These are phyloP conservation scores for Ips nitidus DNA, from an alignment of 1,140 invertebrate genomes.

Conservation along the genomic window DNA sequence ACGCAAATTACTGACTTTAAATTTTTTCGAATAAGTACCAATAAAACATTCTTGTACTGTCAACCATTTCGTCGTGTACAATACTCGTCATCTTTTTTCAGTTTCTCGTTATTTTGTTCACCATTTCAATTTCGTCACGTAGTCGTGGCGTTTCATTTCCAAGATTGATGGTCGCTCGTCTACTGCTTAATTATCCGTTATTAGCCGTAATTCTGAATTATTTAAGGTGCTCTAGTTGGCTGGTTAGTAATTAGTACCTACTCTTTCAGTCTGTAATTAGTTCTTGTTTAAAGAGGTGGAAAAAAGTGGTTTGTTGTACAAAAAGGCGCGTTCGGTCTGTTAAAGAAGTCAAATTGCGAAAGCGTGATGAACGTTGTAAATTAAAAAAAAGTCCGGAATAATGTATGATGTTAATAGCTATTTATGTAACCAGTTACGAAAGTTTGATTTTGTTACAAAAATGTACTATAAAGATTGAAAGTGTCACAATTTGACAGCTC, in stretches of 20 bases:
- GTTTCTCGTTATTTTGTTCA: constrained; percentile 15
- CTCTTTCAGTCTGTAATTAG: not conserved
- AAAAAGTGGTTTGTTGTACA: not conserved
- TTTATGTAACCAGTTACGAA: too few relatives aligned
- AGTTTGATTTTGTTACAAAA: too few relatives aligned
- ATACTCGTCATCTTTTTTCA: not conserved
- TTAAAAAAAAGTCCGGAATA: not conserved
- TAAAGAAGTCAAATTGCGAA: not conserved
- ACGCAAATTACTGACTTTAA: too few relatives aligned
- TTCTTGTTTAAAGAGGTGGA: not conserved
- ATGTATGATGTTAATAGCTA: too few relatives aligned
- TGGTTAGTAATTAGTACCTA: constrained; percentile 12
- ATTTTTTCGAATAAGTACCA: too few relatives aligned
- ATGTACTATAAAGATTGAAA: too few relatives aligned
- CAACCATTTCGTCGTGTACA: too few relatives aligned
- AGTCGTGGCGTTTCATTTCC: constrained; percentile 17
- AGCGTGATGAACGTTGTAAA: not conserved
- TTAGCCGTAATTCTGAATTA: constrained; percentile 21
- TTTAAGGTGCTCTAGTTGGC: constrained; percentile 12
- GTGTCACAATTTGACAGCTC: too few relatives aligned
- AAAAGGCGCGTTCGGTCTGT: not conserved
- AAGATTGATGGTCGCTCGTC: constrained; percentile 29
- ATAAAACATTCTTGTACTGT: too few relatives aligned
- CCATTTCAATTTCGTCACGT: constrained; percentile 25
- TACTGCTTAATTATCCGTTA: constrained; percentile 27